Evolutionary conservation across 92 coral and sea anemone species (phyloP).

Genomic region (Porites lobata): DNA sequence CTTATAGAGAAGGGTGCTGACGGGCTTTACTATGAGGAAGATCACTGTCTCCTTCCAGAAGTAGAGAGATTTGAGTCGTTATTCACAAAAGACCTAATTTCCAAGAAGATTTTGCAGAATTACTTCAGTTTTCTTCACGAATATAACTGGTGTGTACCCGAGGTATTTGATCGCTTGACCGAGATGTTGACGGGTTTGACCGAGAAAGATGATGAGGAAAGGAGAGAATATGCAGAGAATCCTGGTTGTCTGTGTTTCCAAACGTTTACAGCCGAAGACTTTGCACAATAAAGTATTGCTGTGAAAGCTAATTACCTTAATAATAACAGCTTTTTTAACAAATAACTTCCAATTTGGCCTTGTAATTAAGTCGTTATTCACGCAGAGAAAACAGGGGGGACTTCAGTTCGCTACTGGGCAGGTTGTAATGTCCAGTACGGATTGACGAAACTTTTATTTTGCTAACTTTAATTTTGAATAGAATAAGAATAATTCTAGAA

Average conservation of each 20-base stretch:
- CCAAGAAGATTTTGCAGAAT: slow-evolving; percentile 47
- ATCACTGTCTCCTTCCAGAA: slow-evolving; percentile 35
- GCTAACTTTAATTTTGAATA: too few relatives aligned
- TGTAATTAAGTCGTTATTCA: too few relatives aligned
- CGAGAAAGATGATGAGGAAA: slow-evolving; percentile 33
- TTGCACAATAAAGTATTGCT: too few relatives aligned
- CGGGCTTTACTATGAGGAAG: slow-evolving; percentile 10
- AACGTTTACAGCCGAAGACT: neutral
- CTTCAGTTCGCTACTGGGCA: too few relatives aligned
- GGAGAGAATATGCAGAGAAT: slow-evolving; percentile 56
- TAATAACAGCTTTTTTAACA: too few relatives aligned
- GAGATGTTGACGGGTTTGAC: slow-evolving; percentile 51
- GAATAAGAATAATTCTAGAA: too few relatives aligned
- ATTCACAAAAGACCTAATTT: slow-evolving; percentile 50
- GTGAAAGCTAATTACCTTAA: too few relatives aligned
- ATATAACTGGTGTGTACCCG: slow-evolving; percentile 44
- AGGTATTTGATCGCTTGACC: slow-evolving; percentile 50
- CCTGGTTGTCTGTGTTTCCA: slow-evolving; percentile 46
- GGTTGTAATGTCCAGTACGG: too few relatives aligned
- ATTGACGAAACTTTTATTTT: too few relatives aligned
- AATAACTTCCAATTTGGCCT: too few relatives aligned
- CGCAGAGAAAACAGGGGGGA: too few relatives aligned
- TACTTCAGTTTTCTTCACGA: slow-evolving; percentile 47
- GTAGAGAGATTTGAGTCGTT: slow-evolving; percentile 22
- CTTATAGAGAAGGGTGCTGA: slow-evolving; percentile 17